Evolutionary conservation across 2,888 invertebrate species (phyloP), one percentile per base, ranked within the genome.

Genomic region (Netelia fuscicornis): DNA sequence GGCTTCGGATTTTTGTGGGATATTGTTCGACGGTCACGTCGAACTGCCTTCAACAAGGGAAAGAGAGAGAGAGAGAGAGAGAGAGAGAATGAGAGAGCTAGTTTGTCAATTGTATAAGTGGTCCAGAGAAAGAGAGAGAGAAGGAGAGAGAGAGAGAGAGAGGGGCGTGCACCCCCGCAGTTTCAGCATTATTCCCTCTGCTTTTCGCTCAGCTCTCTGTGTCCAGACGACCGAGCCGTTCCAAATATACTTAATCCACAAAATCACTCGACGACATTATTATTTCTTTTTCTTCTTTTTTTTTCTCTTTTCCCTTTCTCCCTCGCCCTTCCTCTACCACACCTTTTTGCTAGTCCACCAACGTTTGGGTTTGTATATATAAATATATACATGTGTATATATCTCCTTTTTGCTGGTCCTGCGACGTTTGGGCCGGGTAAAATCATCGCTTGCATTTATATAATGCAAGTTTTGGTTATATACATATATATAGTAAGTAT

Each of bases 251-350:
- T 30, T 30, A 30, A 30, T 58, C 84, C 72, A 82, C 84, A 44
- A 82, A 83, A 86, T 86, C 78, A 83, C 79, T 86, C 82, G 85
- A 77, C 85, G 81, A 88, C 76, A 86, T 88, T 88, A 90, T 89
- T 30, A 30, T 30, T 30, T 30, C 30, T 30, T 90, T 89, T 89
- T 90, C 90, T 90, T 88, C 88, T 88, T 89, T 90, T 90, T 56
- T 56, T n/a, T 17, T n/a, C 56, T n/a, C n/a, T n/a, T 56, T 56
- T n/a, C 56, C n/a, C 3, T n/a, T n/a, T 56, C 56, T n/a, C 56
- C 5, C 0, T 5, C 20, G 1, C 56, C 20, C 17, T 6, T 10
- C 6, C 17, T 56, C 8, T 56, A 17, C 2, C 20, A 1, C n/a
- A 17, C 17, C 8, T 56, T 56, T 56, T 17, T 10, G 48, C 48